Percentiles rank a stretch among this genome's conserved stretches.
Evolutionary conservation across 2,797 vertebrate genomes (phyloP).

Genomic region (Mormyrops attenuatus): DNA sequence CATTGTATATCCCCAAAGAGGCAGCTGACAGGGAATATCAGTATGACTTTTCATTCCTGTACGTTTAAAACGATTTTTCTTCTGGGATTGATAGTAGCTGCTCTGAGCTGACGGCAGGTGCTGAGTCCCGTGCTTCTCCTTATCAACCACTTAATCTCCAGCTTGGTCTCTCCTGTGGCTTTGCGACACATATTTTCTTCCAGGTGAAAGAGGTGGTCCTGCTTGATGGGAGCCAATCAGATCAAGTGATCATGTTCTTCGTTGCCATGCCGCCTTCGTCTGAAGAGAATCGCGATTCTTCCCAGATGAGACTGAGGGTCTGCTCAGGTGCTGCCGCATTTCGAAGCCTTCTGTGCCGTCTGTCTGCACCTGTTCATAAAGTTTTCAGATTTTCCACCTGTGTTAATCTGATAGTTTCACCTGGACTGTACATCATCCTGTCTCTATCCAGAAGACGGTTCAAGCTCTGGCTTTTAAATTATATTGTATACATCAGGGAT

Average conservation of each 20-base stretch:
- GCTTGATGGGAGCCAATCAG: neutral
- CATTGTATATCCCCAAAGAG: neutral
- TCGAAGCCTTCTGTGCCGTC: neutral
- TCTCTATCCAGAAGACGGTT: neutral
- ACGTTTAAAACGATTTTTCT: neutral
- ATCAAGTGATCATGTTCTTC: neutral
- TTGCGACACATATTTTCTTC: neutral
- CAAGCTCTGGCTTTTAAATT: neutral
- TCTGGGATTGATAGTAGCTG: neutral
- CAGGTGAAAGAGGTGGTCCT: neutral
- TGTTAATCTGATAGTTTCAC: neutral
- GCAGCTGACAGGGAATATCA: neutral
- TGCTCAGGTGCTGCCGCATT: too few species aligned
- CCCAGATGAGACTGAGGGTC: neutral
- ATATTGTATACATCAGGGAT: neutral
- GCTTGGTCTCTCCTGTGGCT: neutral
- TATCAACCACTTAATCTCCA: neutral
- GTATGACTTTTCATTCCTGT: neutral
- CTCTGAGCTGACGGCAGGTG: neutral
- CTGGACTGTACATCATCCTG: neutral
- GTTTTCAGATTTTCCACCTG: neutral
- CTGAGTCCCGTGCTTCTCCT: neutral
- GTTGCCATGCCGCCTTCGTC: too few species aligned
- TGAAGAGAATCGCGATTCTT: neutral
- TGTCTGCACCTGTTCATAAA: neutral